Evolutionary conservation across 2,888 invertebrate genomes (phyloP).

Genomic region (Morpho deidamia): DNA sequence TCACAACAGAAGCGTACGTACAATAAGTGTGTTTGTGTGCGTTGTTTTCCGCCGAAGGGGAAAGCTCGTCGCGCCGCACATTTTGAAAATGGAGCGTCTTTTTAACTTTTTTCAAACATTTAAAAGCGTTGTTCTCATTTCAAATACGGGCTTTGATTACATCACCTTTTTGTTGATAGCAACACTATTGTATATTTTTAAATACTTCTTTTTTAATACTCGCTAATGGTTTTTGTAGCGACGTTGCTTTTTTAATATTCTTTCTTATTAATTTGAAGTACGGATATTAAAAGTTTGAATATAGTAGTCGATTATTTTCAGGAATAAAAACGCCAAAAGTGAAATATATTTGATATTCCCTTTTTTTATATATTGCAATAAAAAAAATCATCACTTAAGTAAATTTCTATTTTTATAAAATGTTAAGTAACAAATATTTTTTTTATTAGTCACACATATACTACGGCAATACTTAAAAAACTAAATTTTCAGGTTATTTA

Average conservation of each 20-base stretch:
- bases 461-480: too few species aligned
- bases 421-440: too few species aligned
- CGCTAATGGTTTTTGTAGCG: neutral
- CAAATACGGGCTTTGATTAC: conserved; percentile 21
- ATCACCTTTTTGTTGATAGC: conserved; percentile 15
- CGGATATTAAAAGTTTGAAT: too few species aligned
- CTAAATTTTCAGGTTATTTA: too few species aligned
- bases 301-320: too few species aligned
- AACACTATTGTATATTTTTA: conserved; percentile 12
- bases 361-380: too few species aligned
- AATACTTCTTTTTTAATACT: neutral
- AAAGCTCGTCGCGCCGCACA: conserved; percentile 50
- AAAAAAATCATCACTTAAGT: too few species aligned
- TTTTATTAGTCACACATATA: too few species aligned
- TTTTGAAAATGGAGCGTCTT: conserved; percentile 64
- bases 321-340: too few species aligned
- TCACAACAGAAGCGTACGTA: conserved; percentile 1
- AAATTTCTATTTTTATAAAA: too few species aligned
- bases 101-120: conserved; percentile 54
- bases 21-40: conserved; percentile 39
- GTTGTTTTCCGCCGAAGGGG: conserved; percentile 51
- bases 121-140: conserved; percentile 35
- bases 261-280: too few species aligned
- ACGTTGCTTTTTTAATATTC: neutral
- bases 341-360: too few species aligned